Evolutionary conservation across 2,888 invertebrate species (phyloP), one percentile per base, ranked within the genome.

Genomic region (Gisinianus flammeolus): DNA sequence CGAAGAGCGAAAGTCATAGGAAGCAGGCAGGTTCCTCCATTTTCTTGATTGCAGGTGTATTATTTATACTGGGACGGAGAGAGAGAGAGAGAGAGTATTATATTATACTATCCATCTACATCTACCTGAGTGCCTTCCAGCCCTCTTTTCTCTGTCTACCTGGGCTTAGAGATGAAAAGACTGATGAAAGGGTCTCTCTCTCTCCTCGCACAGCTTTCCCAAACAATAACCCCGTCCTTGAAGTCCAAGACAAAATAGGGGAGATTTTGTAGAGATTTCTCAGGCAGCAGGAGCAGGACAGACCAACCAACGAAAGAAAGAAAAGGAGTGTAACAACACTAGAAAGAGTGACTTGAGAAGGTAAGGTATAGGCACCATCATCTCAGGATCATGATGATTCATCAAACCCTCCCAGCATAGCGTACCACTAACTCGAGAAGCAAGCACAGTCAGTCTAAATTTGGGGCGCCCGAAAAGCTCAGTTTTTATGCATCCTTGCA

Each of bases 181-280:
- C 33, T 62, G 62, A 62, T 26, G 44, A 52, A 74, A 74, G 52
- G 74, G 74, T 44, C 52, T 64, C 44, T 67, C 24, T 30, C 19
- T 28, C 58, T 4, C 26, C 26, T 62, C 62, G 26, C 24, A 62
- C 62, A 72, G 58, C 56, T 72, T 75, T 33, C 12, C 52, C 71
- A 77, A 77, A 70, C 77, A 79, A 79, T 77, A 78, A 80, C 54
- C 68, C 67, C 77, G 80, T 58, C 80, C 80, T 80, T 80, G 80
- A 79, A 79, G 77, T 64, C 56, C 26, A 52, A 26, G 70, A 35
- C n/a, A 44, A 77, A 71, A 33, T 31, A 56, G 73, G 54, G 73
- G 71, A 76, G 64, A 30, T 64, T 76, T 77, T 62, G 52, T 52
- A 56, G 76, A 76, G 76, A 76, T 76, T 76, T 76, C 66, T 72